Evolutionary conservation across 2,888 invertebrate species (phyloP).

Genomic region (Diogma glabrata): DNA sequence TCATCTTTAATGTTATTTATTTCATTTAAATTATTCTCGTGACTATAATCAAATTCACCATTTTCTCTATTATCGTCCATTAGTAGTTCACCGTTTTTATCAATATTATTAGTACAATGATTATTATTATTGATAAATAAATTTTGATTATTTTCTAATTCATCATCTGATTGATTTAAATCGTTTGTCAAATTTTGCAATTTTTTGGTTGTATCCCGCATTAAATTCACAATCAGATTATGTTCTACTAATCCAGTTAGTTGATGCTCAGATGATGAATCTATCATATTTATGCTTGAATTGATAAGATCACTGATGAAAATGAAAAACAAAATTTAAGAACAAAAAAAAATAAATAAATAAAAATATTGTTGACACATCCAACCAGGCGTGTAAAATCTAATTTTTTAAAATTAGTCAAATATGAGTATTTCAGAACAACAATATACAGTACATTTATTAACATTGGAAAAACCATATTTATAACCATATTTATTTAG

Average conservation of each 20-base stretch:
- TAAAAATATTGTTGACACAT: too few species aligned
- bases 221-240: slow-evolving; percentile 21
- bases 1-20: slow-evolving; percentile 16
- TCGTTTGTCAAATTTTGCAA: slow-evolving; percentile 28
- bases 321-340: too few species aligned
- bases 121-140: slow-evolving; percentile 4
- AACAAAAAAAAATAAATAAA: too few species aligned
- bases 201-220: slow-evolving; percentile 27
- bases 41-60: background rate
- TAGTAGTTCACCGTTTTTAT: slow-evolving; percentile 7
- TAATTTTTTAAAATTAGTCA: too few species aligned
- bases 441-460: too few species aligned
- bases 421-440: too few species aligned
- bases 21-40: slow-evolving; percentile 11
- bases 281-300: slow-evolving; percentile 31
- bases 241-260: slow-evolving; percentile 24
- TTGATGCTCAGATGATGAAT: slow-evolving; percentile 29
- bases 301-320: slow-evolving; percentile 3
- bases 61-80: background rate
- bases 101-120: slow-evolving; percentile 1
- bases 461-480: too few species aligned
- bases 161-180: slow-evolving; percentile 26
- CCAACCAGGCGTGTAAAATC: too few species aligned
- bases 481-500: too few species aligned
- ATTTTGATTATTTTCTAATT: slow-evolving; percentile 8